Base-by-base conservation (phyloP, 1,140 invertebrate genomes). In the Lordiphosa mommai region DNA sequence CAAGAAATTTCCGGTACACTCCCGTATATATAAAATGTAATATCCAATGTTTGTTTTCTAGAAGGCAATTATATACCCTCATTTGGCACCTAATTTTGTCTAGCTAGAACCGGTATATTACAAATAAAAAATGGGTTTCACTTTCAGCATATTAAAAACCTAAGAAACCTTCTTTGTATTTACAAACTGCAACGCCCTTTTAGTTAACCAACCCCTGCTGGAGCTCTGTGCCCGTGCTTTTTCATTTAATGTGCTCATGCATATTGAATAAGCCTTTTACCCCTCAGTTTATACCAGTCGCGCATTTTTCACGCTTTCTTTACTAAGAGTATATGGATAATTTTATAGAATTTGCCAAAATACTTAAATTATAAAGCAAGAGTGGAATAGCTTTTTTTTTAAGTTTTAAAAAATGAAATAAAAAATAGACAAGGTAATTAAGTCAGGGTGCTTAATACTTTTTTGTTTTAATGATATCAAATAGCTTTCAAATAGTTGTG, bases 211-310 rank as follows among this genome's bases (percentile, higher is more conserved):
- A 20, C 48, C 23, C 20, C 4, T 13, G 14, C 12, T 40, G 38
- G 38, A 20, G 58, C 32, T 41, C 47, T 46, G 36, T 40, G 46
- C 6, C 4, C 23, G 23, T 27, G 23, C 23, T 53, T 72, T 60
- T 59, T 76, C 71, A 63, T 82, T 80, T 80, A 82, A 80, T 80
- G 76, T 63, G 55, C 58, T 72, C 67, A 82, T 80, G 61, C 47
- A 80, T 80, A 82, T 76, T 80, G 61, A 32, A 80, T 76, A 37
- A 71, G 72, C 61, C 61, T 68, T 76, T 82, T 80, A 71, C 67
- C 52, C 61, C 56, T 53, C 29, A 7, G 33, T 27, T 51, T 40
- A 6, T 48, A 17, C 16, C 12, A 23, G 14, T 14, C 44, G 8
- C 27, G 36, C 12, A 48, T 38, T 51, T 41, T 49, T 40, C 51